A percentile compares a stretch with the other conserved stretches of the same genome.
These are phyloP conservation scores for Spilogale gracilis DNA, from an alignment of 2,113 vertebrate genomes.

Conservation along the genomic window DNA sequence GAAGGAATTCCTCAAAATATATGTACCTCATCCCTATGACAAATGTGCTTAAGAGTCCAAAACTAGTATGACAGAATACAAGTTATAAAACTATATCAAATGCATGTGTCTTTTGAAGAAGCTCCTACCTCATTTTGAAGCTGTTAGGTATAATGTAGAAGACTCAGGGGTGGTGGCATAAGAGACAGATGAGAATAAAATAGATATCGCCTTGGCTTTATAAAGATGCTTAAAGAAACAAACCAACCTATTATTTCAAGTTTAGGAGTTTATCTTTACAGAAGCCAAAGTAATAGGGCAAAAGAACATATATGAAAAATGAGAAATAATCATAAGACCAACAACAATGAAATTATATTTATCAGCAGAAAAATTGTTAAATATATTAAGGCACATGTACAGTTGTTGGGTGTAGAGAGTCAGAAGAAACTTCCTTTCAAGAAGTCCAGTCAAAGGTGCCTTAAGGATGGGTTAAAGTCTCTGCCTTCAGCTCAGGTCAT, in stretches of 20 bases:
- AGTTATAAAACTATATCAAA: neutral
- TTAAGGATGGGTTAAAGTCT: too few species aligned
- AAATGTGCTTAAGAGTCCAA: neutral
- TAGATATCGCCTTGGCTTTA: neutral
- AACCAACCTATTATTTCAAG: neutral
- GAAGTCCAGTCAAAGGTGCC: neutral
- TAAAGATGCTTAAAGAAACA: neutral
- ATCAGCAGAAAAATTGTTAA: neutral
- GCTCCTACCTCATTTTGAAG: neutral
- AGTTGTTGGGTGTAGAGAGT: neutral
- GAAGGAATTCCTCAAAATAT: neutral
- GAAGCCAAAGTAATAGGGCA: neutral
- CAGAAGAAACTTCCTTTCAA: neutral
- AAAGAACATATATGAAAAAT: neutral
- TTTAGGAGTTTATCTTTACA: neutral
- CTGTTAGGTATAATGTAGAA: neutral
- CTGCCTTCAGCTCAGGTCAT: too few species aligned
- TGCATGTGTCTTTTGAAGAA: neutral
- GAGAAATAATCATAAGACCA: neutral
- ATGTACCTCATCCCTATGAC: neutral
- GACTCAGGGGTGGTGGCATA: neutral
- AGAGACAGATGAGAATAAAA: neutral
- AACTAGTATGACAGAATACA: neutral
- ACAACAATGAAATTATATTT: neutral
- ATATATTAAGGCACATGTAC: neutral